phyloP scores from a whole-genome alignment of 2,113 vertebrate species.

The Amia ocellicauda region DNA sequence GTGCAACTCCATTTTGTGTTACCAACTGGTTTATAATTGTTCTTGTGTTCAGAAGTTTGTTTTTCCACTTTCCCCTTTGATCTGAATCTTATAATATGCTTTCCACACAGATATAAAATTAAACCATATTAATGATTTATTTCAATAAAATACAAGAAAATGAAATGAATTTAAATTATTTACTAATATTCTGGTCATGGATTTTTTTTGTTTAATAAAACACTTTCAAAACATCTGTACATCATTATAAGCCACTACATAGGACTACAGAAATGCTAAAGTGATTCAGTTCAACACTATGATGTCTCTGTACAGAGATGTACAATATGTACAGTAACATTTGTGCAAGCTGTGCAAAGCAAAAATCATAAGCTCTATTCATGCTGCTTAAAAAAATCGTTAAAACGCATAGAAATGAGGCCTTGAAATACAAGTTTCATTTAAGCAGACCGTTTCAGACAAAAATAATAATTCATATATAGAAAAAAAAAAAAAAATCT shows the following conservation, averaged over 20 bases:
- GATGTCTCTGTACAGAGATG: conserved; percentile 87
- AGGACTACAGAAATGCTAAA: conserved; percentile 56
- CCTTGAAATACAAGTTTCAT: conserved; percentile 41
- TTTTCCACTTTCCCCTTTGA: conserved; percentile 2
- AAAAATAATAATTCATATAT: conserved; percentile 49
- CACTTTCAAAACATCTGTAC: conserved; percentile 88
- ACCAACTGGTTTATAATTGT: too few relatives aligned
- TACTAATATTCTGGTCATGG: conserved; percentile 69
- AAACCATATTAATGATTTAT: conserved; percentile 66
- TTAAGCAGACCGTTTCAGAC: conserved; percentile 47
- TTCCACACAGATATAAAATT: conserved; percentile 45
- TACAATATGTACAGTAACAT: conserved; percentile 91
- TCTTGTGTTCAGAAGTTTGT: too few relatives aligned
- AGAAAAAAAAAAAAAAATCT: too few relatives aligned
- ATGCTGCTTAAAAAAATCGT: conserved; percentile 67
- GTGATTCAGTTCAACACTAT: conserved; percentile 60
- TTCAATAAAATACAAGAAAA: conserved; percentile 68
- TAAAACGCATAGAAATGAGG: conserved; percentile 59
- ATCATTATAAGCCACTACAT: conserved; percentile 67
- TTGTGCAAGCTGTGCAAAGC: conserved; percentile 73
- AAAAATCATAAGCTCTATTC: conserved; percentile 62
- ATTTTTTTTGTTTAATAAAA: conserved; percentile 73
- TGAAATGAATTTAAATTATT: conserved; percentile 58
- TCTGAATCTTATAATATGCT: conserved; percentile 45
- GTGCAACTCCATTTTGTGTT: too few relatives aligned